Conservation (phyloP, 2,113 vertebrate genomes). For the Saccopteryx bilineata region DNA sequence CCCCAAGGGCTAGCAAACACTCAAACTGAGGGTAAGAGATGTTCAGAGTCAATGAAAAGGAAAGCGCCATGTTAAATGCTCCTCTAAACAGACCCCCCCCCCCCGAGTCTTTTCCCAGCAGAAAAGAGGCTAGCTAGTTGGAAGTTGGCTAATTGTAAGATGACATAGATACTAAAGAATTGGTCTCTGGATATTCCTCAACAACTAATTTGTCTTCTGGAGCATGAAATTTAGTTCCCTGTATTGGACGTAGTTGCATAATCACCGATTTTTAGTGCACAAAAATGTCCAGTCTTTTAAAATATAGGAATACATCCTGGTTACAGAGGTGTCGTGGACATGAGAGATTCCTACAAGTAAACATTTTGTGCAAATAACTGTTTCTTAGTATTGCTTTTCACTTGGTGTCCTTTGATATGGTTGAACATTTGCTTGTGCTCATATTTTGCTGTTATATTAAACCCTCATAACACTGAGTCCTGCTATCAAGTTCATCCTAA, state of each 20-base stretch:
- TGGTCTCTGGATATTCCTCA: conserved; percentile 61
- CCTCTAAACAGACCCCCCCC: background rate
- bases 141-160: conserved; percentile 41
- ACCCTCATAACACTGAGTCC: conserved; percentile 29
- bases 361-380: background rate
- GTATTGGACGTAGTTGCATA: conserved; percentile 74
- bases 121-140: background rate
- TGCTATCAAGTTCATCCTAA: conserved; percentile 76
- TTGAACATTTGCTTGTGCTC: background rate
- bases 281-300: conserved; percentile 66
- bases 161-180: conserved; percentile 1
- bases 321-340: conserved; percentile 62
- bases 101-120: background rate
- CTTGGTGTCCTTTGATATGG: conserved; percentile 33
- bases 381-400: conserved; percentile 63
- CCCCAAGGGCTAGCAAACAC: background rate
- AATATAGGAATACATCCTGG: conserved; percentile 36
- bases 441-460: conserved; percentile 70
- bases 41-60: conserved; percentile 17
- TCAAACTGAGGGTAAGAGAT: conserved; percentile 16
- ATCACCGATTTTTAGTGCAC: conserved; percentile 72
- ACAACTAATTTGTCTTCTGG: conserved; percentile 70
- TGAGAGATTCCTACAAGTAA: conserved; percentile 60
- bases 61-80: conserved; percentile 47
- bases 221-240: conserved; percentile 75